phyloP scores from a whole-genome alignment of 2,888 invertebrate genomes.

The Beris chalybata region DNA sequence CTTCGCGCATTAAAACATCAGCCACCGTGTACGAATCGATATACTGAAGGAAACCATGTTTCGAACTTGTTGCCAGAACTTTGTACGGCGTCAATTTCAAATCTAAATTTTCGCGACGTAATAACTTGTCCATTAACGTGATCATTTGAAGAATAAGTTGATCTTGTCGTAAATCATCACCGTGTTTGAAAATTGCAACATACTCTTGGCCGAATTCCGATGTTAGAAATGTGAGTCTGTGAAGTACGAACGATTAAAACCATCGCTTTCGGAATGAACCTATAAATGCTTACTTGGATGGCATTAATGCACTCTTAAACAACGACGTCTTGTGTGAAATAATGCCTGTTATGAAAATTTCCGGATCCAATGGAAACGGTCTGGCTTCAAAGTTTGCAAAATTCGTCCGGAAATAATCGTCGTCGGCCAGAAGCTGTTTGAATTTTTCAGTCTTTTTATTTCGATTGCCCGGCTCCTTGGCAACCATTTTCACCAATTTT shows the following conservation, averaged over 20 bases:
- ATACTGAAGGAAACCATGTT: slow-evolving; percentile 95
- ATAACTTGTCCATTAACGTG: slow-evolving; percentile 93
- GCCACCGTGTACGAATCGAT: slow-evolving; percentile 92
- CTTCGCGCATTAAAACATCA: slow-evolving; percentile 84
- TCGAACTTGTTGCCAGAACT: slow-evolving; percentile 93
- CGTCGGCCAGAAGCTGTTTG: slow-evolving; percentile 79
- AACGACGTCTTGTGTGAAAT: slow-evolving; percentile 86
- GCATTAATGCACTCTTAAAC: slow-evolving; percentile 97
- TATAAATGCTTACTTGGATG: slow-evolving; percentile 63
- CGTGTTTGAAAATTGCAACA: slow-evolving; percentile 95
- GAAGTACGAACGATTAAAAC: not conserved
- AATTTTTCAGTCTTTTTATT: slow-evolving; percentile 90
- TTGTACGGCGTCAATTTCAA: slow-evolving; percentile 93
- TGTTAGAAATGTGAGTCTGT: slow-evolving; percentile 80
- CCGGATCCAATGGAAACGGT: slow-evolving; percentile 93
- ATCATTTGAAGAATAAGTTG: slow-evolving; percentile 98
- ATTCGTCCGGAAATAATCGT: slow-evolving; percentile 80
- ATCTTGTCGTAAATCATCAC: slow-evolving; percentile 96
- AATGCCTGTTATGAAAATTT: slow-evolving; percentile 83
- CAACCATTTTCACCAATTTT: slow-evolving; percentile 81
- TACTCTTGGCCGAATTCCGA: slow-evolving; percentile 77
- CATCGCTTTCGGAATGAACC: not conserved
- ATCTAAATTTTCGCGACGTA: slow-evolving; percentile 93
- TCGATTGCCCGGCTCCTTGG: slow-evolving; percentile 87
- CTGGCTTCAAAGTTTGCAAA: slow-evolving; percentile 90